Percentiles rank a stretch among this genome's conserved stretches.
Evolutionary conservation across 2,888 invertebrate species (phyloP).

Genomic region (Synergus laeviventris): DNA sequence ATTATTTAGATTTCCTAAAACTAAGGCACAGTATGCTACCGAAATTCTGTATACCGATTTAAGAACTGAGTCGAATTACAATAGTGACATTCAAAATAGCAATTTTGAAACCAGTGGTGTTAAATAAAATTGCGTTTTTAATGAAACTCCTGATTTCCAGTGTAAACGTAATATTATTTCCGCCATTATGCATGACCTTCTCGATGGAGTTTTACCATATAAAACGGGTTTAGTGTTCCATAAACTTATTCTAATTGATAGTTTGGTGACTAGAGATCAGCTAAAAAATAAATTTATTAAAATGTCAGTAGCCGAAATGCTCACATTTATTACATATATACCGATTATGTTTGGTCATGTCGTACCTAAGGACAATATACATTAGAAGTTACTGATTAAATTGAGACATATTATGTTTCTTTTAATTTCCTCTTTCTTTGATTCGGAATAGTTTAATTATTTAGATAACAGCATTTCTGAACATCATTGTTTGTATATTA

Average conservation of each 20-base stretch:
- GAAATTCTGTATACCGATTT: not conserved
- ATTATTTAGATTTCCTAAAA: not conserved
- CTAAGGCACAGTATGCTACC: conserved; percentile 9
- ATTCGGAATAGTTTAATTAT: too few species aligned
- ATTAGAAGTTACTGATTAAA: not conserved
- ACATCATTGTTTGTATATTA: too few species aligned
- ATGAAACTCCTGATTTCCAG: not conserved
- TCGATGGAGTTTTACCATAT: not conserved
- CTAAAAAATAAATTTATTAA: not conserved
- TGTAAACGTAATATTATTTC: not conserved
- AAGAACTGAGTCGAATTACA: not conserved
- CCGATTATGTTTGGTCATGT: not conserved
- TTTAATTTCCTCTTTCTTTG: too few species aligned
- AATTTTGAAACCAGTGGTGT: not conserved
- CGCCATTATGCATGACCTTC: conserved; percentile 4
- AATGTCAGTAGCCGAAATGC: conserved; percentile 6
- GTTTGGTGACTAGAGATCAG: not conserved
- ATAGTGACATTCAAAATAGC: not conserved
- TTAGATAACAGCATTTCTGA: too few species aligned
- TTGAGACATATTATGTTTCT: not conserved
- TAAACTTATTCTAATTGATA: not conserved
- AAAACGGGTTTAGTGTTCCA: not conserved
- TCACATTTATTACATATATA: not conserved
- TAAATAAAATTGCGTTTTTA: not conserved
- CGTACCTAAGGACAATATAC: not conserved